phyloP scores from a whole-genome alignment of 2,113 vertebrate genomes.

The Lipophrys pholis region DNA sequence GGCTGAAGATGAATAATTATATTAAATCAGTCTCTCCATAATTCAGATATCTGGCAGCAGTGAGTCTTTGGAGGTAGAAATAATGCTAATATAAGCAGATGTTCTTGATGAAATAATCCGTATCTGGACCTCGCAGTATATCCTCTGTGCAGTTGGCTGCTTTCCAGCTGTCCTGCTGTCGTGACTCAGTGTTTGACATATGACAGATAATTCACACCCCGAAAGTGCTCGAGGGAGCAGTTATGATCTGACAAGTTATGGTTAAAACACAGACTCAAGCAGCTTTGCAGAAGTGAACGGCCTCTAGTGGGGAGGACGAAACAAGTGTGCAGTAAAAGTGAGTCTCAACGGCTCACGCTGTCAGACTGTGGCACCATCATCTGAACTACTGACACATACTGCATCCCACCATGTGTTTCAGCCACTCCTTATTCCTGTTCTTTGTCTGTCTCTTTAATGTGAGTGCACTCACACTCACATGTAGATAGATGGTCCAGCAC shows the following conservation, averaged over 20 bases:
- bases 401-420: conserved; percentile 1
- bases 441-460: neutral
- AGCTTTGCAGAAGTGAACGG: conserved; percentile 18
- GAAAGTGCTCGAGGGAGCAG: conserved; percentile 2
- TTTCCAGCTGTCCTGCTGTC: conserved; percentile 5
- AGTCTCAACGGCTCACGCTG: conserved; percentile 6
- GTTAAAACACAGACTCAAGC: neutral
- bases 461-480: conserved; percentile 12
- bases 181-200: conserved; percentile 8
- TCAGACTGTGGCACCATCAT: conserved; percentile 3
- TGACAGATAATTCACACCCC: neutral
- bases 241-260: conserved; percentile 11
- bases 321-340: neutral
- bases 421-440: too few relatives aligned
- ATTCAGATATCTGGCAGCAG: too few relatives aligned
- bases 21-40: too few relatives aligned
- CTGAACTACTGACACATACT: neutral
- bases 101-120: too few relatives aligned
- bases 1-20: too few relatives aligned
- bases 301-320: conserved; percentile 25
- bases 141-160: neutral
- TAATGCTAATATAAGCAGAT: too few relatives aligned
- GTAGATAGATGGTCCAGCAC: conserved; percentile 18
- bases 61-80: too few relatives aligned
- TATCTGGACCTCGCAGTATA: neutral